Base-by-base conservation (phyloP, 2,888 invertebrate genomes). In the Andrena hattorfiana region DNA sequence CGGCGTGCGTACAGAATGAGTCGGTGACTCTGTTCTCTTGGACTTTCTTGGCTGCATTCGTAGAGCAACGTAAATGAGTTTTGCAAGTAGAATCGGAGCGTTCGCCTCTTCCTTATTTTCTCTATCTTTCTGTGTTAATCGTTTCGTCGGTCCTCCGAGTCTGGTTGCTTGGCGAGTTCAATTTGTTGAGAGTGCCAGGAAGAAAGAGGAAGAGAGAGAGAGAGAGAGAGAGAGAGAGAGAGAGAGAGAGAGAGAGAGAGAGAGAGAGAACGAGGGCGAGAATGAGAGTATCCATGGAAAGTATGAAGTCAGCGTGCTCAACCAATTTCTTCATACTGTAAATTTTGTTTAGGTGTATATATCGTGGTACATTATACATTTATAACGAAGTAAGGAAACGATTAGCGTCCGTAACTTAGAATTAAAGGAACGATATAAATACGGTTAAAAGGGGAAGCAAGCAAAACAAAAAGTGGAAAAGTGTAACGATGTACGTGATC, bases 11-110 rank as follows among this genome's bases (percentile, higher is more conserved):
- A 88, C 87, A 85, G 79, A 87, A 83, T 49, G 59, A 81, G 81
- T 74, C 64, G 67, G 70, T 49, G 78, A 83, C 84, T 88, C 75
- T 84, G 73, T 83, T 87, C 78, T 72, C 76, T 79, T 70, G 69
- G 67, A 81, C 16, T 84, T 79, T 84, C 74, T 69, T 76, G 66
- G 82, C 67, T 82, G 83, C 87, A 80, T 87, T 79, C 77, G 82
- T 86, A 87, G 84, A 85, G 87, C 86, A 86, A 88, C 88, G 85
- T 88, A 88, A 88, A 88, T 59, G 71, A 86, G 80, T 88, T 88
- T 88, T 88, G 85, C 88, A 83, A 86, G 63, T 88, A 88, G 87
- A 85, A 83, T 71, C 66, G n/a, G 48, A 70, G 74, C 59, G 71
- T 68, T 74, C 59, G 32, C 20, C 67, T 75, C 69, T 77, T 23